Evolutionary conservation across 2,113 vertebrate genomes (phyloP).

Genomic region (Pseudorasbora parva): DNA sequence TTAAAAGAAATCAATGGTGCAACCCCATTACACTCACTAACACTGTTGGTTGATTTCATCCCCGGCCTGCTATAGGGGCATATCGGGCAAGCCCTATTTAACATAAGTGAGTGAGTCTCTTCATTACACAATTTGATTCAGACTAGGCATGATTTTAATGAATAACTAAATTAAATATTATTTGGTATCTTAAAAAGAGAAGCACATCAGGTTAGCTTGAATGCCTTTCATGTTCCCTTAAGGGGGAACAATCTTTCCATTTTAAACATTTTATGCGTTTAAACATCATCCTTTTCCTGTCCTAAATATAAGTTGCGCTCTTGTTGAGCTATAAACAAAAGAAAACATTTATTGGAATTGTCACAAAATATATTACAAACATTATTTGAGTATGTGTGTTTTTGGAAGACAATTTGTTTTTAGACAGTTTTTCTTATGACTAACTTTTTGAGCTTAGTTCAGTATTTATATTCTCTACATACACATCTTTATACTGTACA

Average conservation of each 20-base stretch:
- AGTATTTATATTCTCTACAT: too few species aligned
- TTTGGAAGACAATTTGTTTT: too few species aligned
- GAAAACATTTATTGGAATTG: too few species aligned
- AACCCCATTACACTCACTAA: slow-evolving; percentile 48
- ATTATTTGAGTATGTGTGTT: too few species aligned
- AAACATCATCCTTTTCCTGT: background rate
- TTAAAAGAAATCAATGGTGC: slow-evolving; percentile 66
- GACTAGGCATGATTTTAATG: background rate
- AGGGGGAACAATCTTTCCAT: too few species aligned
- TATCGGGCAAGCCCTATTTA: background rate
- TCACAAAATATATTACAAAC: too few species aligned
- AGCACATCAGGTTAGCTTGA: background rate
- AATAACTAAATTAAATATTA: background rate
- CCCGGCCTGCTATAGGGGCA: slow-evolving; percentile 2
- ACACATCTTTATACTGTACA: too few species aligned
- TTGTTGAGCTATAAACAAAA: background rate
- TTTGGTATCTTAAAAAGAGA: background rate
- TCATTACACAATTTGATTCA: background rate
- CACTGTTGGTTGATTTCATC: background rate
- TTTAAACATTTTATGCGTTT: background rate
- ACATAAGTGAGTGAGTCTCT: background rate
- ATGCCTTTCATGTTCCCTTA: background rate
- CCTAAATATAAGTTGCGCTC: background rate
- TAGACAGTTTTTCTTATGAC: too few species aligned
- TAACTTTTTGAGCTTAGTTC: too few species aligned